These are phyloP conservation scores for Stegophylla sp. DNA, from an alignment of 2,888 invertebrate genomes.

Conservation along the genomic window DNA sequence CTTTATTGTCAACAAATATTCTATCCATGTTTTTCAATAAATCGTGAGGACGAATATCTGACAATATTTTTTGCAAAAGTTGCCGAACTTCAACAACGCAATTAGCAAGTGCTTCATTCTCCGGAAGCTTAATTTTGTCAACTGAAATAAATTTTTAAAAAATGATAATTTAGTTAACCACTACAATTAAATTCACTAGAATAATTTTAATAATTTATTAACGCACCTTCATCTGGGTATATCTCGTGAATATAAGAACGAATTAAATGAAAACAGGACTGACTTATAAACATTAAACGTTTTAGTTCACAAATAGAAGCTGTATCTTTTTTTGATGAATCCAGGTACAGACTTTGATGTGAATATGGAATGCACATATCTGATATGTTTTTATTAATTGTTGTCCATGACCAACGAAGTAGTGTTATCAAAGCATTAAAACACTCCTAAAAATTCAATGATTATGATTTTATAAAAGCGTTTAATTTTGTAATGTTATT, in stretches of 20 bases:
- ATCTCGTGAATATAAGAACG: slow-evolving; percentile 89
- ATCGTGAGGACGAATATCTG: slow-evolving; percentile 68
- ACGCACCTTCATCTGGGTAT: slow-evolving; percentile 77
- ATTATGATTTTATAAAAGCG: background rate
- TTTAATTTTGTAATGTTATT: too few relatives aligned
- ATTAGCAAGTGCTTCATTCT: slow-evolving; percentile 71
- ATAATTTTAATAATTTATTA: slow-evolving; percentile 7
- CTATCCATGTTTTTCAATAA: slow-evolving; percentile 34
- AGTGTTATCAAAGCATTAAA: slow-evolving; percentile 84
- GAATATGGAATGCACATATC: slow-evolving; percentile 40
- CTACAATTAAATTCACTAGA: background rate
- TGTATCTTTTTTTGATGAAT: slow-evolving; percentile 62
- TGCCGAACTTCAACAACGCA: slow-evolving; percentile 85
- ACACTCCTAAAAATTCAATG: slow-evolving; percentile 68
- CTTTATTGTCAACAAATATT: slow-evolving; percentile 41
- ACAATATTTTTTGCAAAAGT: slow-evolving; percentile 80
- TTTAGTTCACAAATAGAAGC: slow-evolving; percentile 74
- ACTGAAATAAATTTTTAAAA: slow-evolving; percentile 32
- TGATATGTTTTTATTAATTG: slow-evolving; percentile 69
- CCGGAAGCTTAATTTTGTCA: slow-evolving; percentile 42
- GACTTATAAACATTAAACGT: slow-evolving; percentile 83
- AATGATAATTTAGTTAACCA: background rate
- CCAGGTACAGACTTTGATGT: slow-evolving; percentile 60
- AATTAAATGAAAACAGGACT: slow-evolving; percentile 81
- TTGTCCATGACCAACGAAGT: slow-evolving; percentile 90